These are phyloP conservation scores for Babyrousa celebensis DNA, from an alignment of 2,797 vertebrate genomes.

Conservation along the genomic window DNA sequence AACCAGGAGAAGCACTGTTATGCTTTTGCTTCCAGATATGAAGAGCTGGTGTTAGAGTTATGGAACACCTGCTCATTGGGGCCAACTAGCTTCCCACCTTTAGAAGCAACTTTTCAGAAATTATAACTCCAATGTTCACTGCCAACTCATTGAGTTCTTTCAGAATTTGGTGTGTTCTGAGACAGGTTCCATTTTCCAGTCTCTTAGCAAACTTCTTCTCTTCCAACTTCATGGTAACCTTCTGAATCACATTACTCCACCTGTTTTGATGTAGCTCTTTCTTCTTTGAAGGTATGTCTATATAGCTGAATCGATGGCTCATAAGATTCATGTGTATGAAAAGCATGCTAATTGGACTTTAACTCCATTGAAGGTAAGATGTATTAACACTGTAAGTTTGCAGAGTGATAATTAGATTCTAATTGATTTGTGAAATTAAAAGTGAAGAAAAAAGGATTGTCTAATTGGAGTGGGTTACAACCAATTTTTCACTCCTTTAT, in stretches of 20 bases:
- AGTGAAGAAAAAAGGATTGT: conserved; percentile 62
- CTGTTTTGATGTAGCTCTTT: conserved; percentile 71
- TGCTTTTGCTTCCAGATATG: neutral
- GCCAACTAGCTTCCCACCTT: neutral
- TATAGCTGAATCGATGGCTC: conserved; percentile 81
- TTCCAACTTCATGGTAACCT: neutral
- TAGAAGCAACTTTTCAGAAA: conserved; percentile 1
- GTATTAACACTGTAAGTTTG: conserved; percentile 76
- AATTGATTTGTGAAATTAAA: conserved; percentile 84
- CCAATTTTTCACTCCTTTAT: conserved; percentile 68
- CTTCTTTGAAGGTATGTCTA: conserved; percentile 88
- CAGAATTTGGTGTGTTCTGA: conserved; percentile 13
- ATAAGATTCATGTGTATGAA: conserved; percentile 86
- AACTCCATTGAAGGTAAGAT: conserved; percentile 87
- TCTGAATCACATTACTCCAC: conserved; percentile 1
- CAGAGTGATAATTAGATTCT: conserved; percentile 84
- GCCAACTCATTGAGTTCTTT: neutral
- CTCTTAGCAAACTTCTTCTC: conserved; percentile 30
- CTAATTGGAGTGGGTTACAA: conserved; percentile 74
- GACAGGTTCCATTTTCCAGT: conserved; percentile 22
- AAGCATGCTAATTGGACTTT: conserved; percentile 87
- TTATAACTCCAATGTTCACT: neutral
- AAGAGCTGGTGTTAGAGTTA: neutral
- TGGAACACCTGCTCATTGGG: neutral
- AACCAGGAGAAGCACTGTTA: neutral